Evolutionary conservation across 1,140 invertebrate genomes (phyloP).

Genomic region (Pseudomyrmex dendroicus): DNA sequence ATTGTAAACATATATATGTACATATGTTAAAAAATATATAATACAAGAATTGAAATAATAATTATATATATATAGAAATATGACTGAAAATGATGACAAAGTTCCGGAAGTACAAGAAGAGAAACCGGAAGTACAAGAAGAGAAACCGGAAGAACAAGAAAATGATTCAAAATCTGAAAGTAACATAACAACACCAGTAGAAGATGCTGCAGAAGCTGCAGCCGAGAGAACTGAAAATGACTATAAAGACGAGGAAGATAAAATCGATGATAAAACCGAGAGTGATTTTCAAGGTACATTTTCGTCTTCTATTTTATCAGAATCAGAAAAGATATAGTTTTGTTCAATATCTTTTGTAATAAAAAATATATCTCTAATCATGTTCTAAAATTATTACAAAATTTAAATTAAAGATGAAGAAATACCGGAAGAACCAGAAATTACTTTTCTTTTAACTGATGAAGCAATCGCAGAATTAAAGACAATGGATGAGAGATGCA

Average conservation of each 20-base stretch:
- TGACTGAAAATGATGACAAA: constrained; percentile 39
- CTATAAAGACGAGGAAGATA: not conserved
- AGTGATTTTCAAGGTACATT: not conserved
- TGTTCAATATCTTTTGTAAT: constrained; percentile 1
- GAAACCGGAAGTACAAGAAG: not conserved
- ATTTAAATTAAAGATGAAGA: constrained; percentile 35
- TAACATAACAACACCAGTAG: not conserved
- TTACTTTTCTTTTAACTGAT: constrained; percentile 74
- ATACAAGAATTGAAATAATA: not conserved
- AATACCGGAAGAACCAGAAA: constrained; percentile 60
- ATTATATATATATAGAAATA: constrained; percentile 45
- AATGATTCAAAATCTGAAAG: constrained; percentile 13
- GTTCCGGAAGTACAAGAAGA: constrained; percentile 8
- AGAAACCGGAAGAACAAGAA: not conserved
- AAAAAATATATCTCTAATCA: not conserved
- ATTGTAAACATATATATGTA: no score
- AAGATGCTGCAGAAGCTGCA: not conserved
- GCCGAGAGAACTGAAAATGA: not conserved
- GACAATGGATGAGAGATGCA: constrained; percentile 69
- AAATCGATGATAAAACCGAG: no score
- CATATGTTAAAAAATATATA: no score
- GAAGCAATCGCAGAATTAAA: constrained; percentile 71
- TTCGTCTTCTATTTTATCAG: no score
- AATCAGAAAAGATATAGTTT: not conserved
- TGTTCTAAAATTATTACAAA: not conserved